phyloP scores from a whole-genome alignment of 2,888 invertebrate genomes.

The Drosophila bunnanda region DNA sequence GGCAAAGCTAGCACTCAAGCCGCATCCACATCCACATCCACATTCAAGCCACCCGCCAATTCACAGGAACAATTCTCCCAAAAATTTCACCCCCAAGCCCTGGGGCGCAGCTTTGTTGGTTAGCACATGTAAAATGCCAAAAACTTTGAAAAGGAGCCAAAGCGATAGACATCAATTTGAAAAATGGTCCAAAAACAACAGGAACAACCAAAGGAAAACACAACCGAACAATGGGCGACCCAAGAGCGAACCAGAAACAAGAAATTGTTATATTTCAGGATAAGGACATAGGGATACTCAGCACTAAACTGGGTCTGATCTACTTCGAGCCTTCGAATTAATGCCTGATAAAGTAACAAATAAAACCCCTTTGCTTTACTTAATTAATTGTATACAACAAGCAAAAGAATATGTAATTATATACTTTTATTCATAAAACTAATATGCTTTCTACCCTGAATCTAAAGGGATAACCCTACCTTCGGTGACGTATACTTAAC shows the following conservation, averaged over 20 bases:
- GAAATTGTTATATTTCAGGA: background rate
- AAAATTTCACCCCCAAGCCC: conserved; percentile 11
- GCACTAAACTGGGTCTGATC: background rate
- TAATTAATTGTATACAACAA: no score
- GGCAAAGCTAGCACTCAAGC: conserved; percentile 36
- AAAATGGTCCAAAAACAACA: conserved; percentile 57
- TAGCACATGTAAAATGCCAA: conserved; percentile 78
- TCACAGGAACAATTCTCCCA: conserved; percentile 26
- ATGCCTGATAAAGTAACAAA: background rate
- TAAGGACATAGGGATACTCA: conserved; percentile 12
- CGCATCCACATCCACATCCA: conserved; percentile 14
- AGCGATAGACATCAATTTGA: conserved; percentile 74
- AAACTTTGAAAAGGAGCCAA: conserved; percentile 70
- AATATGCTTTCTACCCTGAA: background rate
- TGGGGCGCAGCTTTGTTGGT: conserved; percentile 43
- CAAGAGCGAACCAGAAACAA: conserved; percentile 14
- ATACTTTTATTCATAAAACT: no score
- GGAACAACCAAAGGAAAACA: conserved; percentile 27
- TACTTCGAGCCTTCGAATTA: background rate
- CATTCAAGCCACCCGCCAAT: conserved; percentile 10
- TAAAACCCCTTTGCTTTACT: background rate
- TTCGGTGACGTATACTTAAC: conserved; percentile 45
- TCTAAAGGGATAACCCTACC: background rate
- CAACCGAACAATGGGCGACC: conserved; percentile 49
- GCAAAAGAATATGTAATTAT: no score